Conservation (phyloP, 92 coral and sea anemone species). For the Porites cylindrica region DNA sequence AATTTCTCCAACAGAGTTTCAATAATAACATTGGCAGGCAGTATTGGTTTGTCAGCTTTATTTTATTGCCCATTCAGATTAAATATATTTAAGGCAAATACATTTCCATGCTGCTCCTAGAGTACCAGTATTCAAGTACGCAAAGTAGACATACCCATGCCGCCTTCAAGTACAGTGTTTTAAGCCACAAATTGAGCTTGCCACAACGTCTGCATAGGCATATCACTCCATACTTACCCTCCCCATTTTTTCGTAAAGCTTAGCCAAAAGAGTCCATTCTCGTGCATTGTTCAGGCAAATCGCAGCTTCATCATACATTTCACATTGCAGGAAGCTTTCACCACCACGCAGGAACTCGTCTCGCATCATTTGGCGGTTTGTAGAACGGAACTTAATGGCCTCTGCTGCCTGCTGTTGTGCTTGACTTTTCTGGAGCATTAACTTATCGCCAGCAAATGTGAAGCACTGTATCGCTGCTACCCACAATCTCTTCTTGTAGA, state of each 20-base stretch:
- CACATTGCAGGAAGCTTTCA: conserved; percentile 58
- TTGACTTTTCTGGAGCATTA: conserved; percentile 65
- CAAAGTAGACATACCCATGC: no score
- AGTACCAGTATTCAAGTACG: no score
- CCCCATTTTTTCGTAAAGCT: conserved; percentile 60
- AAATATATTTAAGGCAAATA: no score
- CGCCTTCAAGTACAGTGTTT: no score
- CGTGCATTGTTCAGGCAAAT: conserved; percentile 71
- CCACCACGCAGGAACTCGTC: conserved; percentile 75
- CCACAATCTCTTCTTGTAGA: conserved; percentile 73
- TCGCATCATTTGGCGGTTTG: conserved; percentile 61
- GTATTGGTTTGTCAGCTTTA: conserved; percentile 30
- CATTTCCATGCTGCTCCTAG: no score
- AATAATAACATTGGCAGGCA: conserved; percentile 65
- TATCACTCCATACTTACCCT: conserved; percentile 35
- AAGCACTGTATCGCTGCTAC: conserved; percentile 69
- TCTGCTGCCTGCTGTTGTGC: conserved; percentile 77
- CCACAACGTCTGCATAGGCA: background rate
- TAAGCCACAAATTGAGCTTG: no score
- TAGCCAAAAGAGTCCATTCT: conserved; percentile 70
- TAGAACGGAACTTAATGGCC: conserved; percentile 54
- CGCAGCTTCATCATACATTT: conserved; percentile 72
- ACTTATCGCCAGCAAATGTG: conserved; percentile 59
- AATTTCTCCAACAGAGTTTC: conserved; percentile 59
- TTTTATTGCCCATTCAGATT: no score